Evolutionary conservation across 2,113 vertebrate genomes (phyloP), one percentile per base, ranked within the genome.

Genomic region (Pandion haliaetus): DNA sequence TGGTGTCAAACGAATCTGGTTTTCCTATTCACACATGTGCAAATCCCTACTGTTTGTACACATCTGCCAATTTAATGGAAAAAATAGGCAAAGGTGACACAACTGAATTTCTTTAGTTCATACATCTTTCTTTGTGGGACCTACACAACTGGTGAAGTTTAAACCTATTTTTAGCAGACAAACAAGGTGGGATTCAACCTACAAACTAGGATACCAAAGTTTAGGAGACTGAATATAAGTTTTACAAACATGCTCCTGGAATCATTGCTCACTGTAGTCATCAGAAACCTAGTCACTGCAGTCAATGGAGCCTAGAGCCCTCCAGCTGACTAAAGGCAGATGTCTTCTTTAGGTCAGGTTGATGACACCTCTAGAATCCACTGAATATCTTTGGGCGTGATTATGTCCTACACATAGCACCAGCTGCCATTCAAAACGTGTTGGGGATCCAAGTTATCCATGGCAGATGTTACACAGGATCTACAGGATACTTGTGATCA

Each of bases 381-480:
- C 14, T 17, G 32, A 67, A n/a, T 34, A 29, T 21, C 16, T 32
- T 50, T 18, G 28, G 20, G 1, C 16, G 59, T 45, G 21, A n/a
- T 59, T 79, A 28, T 62, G 10, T 47, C 28, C 21, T 36, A 17
- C 17, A 17, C 9, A 6, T 13, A 28, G 3, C n/a, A n/a, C 7
- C 3, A 8, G 16, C 7, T 25, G 12, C 3, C 16, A 18, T 42
- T 36, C 17, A 57, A 24, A 94, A 50, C 0, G 0, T 9, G 1
- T 4, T 83, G 3, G 29, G 4, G 6, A 26, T 69, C 19, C 11
- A 29, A 14, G 7, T 45, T 21, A 8, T 49, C 54, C 12, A 9
- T 6, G 13, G 5, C 14, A 74, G 20, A 24, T 2, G 1, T 36
- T 31, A 21, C 10, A 25, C 6, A 49, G 42, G 11, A 32, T 32